phyloP scores from a whole-genome alignment of 2,113 vertebrate species.

The Lophochroa leadbeateri region DNA sequence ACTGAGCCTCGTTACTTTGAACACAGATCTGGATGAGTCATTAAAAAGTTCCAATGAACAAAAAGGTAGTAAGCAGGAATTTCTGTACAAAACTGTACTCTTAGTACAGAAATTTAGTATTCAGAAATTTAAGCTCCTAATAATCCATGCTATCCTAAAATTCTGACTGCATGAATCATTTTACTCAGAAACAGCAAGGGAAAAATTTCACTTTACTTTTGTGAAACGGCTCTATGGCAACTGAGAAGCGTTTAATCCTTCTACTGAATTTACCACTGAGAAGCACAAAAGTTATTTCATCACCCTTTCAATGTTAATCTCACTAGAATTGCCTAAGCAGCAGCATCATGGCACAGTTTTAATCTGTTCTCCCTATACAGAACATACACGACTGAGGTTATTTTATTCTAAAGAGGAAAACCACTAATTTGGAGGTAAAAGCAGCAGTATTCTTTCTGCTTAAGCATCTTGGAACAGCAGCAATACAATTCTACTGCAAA shows the following conservation, averaged over 20 bases:
- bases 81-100: not conserved
- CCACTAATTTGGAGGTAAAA: not conserved
- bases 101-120: not conserved
- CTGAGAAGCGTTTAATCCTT: not conserved
- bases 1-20: not conserved
- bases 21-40: not conserved
- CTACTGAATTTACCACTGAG: not conserved
- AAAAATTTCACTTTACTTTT: not conserved
- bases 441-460: not conserved
- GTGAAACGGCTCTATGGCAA: constrained; percentile 29
- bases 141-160: not conserved
- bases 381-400: not conserved
- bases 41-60: not conserved
- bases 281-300: not conserved
- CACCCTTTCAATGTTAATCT: not conserved
- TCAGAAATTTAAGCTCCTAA: not conserved
- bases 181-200: not conserved
- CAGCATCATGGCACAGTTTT: not conserved
- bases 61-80: not conserved
- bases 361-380: not conserved
- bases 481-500: not conserved
- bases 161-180: not conserved
- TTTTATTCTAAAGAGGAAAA: not conserved
- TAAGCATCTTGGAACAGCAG: not conserved
- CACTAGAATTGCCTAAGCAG: not conserved